phyloP scores from a whole-genome alignment of 2,797 vertebrate species.

The Distichodus sexfasciatus region DNA sequence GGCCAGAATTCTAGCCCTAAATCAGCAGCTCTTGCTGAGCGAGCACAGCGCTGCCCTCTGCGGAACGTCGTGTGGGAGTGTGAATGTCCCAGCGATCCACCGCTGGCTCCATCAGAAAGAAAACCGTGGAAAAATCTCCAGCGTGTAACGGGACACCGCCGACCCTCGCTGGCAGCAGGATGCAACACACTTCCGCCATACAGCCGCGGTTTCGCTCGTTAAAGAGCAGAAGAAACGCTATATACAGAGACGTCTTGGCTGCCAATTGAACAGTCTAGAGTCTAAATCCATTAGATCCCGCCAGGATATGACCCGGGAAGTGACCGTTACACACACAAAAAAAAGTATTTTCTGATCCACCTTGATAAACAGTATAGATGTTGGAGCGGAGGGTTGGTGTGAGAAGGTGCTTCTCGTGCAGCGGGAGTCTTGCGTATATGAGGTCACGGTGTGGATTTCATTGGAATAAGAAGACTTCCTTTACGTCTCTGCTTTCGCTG shows the following conservation, averaged over 20 bases:
- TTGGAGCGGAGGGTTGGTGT: not conserved
- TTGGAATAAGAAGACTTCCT: not conserved
- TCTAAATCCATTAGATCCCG: too few relatives aligned
- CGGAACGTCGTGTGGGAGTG: not conserved
- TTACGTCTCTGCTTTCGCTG: slow-evolving; percentile 11
- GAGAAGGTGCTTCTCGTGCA: not conserved
- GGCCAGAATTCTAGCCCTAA: too few relatives aligned
- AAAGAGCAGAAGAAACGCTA: slow-evolving; percentile 1
- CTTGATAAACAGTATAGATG: not conserved
- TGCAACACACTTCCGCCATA: slow-evolving; percentile 41
- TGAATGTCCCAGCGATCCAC: slow-evolving; percentile 45
- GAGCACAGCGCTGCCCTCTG: slow-evolving; percentile 12
- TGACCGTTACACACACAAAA: not conserved
- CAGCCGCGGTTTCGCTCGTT: slow-evolving; percentile 19
- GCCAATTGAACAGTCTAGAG: too few relatives aligned
- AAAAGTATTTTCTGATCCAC: not conserved
- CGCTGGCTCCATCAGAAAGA: slow-evolving; percentile 45
- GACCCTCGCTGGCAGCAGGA: slow-evolving; percentile 49
- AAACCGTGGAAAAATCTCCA: slow-evolving; percentile 62
- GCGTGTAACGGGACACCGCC: slow-evolving; percentile 63
- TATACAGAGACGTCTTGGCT: slow-evolving; percentile 7
- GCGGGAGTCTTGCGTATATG: not conserved
- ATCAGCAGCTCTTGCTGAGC: too few relatives aligned
- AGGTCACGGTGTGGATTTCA: not conserved
- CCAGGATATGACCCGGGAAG: too few relatives aligned